Percentiles rank a stretch among this genome's conserved stretches.
Conservation (phyloP, 2,113 vertebrate genomes). For the Anhinga anhinga region DNA sequence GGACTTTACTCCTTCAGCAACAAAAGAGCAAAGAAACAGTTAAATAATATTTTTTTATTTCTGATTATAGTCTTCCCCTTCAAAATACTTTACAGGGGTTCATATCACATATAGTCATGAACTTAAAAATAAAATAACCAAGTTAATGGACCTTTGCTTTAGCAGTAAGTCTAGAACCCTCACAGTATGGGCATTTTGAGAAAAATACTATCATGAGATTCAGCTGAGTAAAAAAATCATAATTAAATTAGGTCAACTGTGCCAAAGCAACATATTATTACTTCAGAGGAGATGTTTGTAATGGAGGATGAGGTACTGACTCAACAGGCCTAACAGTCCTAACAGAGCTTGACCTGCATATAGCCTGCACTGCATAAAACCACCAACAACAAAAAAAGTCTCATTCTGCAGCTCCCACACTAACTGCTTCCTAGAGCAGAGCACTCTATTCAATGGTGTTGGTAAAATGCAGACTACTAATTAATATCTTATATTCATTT, state of each 20-base stretch:
- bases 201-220: not conserved
- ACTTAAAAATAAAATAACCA: not conserved
- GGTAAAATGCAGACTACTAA: not conserved
- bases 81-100: not conserved
- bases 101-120: not conserved
- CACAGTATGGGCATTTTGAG: not conserved
- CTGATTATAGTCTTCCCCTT: not conserved
- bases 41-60: not conserved
- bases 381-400: not conserved
- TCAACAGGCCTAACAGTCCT: not conserved
- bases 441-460: not conserved
- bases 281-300: not conserved
- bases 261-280: not conserved
- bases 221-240: not conserved
- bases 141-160: not conserved
- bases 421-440: not conserved
- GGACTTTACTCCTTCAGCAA: not conserved
- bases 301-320: not conserved
- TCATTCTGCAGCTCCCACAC: not conserved
- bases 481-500: not conserved
- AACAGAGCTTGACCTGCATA: not conserved
- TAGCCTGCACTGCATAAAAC: not conserved
- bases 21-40: not conserved
- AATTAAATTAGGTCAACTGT: not conserved
- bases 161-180: not conserved